phyloP scores from a whole-genome alignment of 2,113 vertebrate species.

The Nothocercus julius region DNA sequence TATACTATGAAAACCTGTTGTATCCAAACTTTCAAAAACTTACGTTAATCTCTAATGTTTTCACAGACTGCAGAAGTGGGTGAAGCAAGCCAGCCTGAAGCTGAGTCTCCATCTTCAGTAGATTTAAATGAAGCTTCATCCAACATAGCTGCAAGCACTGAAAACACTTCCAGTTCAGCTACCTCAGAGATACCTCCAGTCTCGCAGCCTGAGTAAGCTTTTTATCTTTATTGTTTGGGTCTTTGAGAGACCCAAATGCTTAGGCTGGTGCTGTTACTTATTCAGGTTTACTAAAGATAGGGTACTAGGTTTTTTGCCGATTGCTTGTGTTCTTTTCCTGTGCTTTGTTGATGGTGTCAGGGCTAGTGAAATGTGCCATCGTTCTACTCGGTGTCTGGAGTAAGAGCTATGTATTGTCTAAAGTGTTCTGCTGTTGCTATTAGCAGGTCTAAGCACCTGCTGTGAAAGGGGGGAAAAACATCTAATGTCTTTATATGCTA shows the following conservation, averaged over 20 bases:
- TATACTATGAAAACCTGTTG: not conserved
- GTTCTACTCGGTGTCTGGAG: not conserved
- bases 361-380: not conserved
- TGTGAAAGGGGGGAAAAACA: not conserved
- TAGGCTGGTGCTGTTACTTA: not conserved
- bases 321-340: not conserved
- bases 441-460: not conserved
- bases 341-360: not conserved
- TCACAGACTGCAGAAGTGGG: constrained; percentile 66
- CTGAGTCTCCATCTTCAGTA: constrained; percentile 59
- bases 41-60: not conserved
- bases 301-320: too few relatives aligned
- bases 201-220: constrained; percentile 83
- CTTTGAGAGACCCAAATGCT: not conserved
- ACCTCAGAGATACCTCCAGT: constrained; percentile 87
- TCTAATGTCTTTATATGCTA: not conserved
- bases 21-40: not conserved
- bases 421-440: not conserved
- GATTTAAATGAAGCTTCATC: constrained; percentile 72
- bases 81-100: constrained; percentile 60
- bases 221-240: not conserved
- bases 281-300: not conserved
- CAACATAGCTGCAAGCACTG: constrained; percentile 69
- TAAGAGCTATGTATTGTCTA: not conserved
- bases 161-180: constrained; percentile 84